These are phyloP conservation scores for Cranoglanis bouderius DNA, from an alignment of 2,113 vertebrate genomes.

Conservation along the genomic window DNA sequence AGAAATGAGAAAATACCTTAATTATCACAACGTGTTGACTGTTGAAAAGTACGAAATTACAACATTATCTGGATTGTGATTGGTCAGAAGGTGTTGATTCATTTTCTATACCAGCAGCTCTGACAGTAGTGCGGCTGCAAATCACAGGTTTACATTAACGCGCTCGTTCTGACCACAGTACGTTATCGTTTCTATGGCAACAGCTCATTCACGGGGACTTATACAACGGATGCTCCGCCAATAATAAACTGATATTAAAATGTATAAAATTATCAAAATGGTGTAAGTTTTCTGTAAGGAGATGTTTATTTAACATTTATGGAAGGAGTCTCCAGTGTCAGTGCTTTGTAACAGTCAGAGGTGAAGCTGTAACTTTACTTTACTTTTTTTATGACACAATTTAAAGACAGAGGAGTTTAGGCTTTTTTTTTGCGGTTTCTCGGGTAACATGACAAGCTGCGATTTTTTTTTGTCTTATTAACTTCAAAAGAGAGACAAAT, in stretches of 20 bases:
- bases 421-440: neutral
- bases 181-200: neutral
- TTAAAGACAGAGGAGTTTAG: too few relatives aligned
- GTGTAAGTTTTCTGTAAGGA: neutral
- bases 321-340: neutral
- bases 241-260: neutral
- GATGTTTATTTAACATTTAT: neutral
- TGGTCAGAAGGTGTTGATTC: neutral
- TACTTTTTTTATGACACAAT: too few relatives aligned
- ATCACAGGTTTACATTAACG: neutral
- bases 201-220: neutral
- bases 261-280: neutral
- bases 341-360: neutral
- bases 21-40: neutral
- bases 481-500: neutral
- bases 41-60: neutral
- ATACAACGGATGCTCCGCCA: neutral
- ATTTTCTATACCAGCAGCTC: neutral
- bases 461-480: neutral
- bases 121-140: neutral
- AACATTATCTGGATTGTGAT: neutral
- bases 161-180: too few relatives aligned
- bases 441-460: too few relatives aligned
- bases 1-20: neutral
- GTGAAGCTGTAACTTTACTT: neutral